Evolutionary conservation across 2,113 vertebrate genomes (phyloP).

Genomic region (Picathartes gymnocephalus): DNA sequence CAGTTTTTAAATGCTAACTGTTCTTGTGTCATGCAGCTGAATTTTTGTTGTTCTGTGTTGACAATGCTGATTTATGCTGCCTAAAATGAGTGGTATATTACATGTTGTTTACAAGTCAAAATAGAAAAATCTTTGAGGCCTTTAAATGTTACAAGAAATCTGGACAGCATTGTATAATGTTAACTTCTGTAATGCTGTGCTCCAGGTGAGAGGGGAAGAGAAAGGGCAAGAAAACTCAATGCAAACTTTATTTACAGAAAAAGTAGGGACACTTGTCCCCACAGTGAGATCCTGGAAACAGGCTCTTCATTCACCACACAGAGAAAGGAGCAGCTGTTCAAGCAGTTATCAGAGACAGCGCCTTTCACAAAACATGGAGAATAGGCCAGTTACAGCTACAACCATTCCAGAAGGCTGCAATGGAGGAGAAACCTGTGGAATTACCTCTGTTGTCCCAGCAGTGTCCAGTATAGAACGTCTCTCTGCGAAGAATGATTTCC

Average conservation of each 20-base stretch:
- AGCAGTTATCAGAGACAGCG: neutral
- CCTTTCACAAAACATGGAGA: neutral
- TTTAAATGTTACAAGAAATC: neutral
- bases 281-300: neutral
- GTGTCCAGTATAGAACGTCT: conserved; percentile 79
- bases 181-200: neutral
- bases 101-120: neutral
- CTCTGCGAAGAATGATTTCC: conserved; percentile 85
- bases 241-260: neutral
- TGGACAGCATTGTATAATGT: neutral
- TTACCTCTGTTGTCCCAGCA: conserved; percentile 73
- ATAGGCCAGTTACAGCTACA: neutral
- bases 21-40: neutral
- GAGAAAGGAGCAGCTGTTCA: neutral
- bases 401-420: neutral
- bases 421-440: neutral
- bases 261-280: neutral
- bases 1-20: neutral
- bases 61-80: neutral
- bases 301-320: neutral
- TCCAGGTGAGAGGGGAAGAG: neutral
- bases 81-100: neutral
- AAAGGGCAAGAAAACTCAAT: neutral
- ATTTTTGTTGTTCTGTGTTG: neutral
- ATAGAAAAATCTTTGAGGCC: neutral